A percentile compares a stretch with the other conserved stretches of the same genome.
phyloP scores from a whole-genome alignment of 2,888 invertebrate species.

The Hedychridium roseum region DNA sequence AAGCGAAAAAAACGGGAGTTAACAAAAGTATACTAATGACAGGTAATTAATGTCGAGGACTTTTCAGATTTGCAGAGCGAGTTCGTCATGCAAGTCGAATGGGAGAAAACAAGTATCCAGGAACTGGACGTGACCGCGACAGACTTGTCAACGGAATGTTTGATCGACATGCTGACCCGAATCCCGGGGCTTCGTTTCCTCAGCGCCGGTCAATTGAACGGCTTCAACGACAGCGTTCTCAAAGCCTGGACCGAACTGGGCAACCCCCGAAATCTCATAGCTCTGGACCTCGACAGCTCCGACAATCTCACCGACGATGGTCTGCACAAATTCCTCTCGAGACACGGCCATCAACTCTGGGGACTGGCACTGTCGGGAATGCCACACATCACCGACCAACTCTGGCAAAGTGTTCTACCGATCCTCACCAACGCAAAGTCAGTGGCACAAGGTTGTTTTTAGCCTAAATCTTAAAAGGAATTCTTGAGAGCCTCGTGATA shows the following conservation, averaged over 20 bases:
- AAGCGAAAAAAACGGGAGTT: too few species aligned
- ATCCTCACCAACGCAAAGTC: conserved; percentile 92
- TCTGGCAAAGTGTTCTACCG: conserved; percentile 96
- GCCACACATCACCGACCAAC: conserved; percentile 97
- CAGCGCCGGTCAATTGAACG: conserved; percentile 96
- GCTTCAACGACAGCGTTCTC: conserved; percentile 94
- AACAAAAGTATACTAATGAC: background rate
- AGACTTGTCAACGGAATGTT: conserved; percentile 91
- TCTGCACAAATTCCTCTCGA: conserved; percentile 88
- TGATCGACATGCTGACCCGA: conserved; percentile 90
- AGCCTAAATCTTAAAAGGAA: background rate
- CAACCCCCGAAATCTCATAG: conserved; percentile 77
- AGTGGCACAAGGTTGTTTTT: conserved; percentile 38
- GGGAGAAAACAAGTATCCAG: conserved; percentile 94
- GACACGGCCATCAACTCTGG: conserved; percentile 87
- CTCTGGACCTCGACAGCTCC: conserved; percentile 92
- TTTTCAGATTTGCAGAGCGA: conserved; percentile 89
- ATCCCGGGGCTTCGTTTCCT: conserved; percentile 88
- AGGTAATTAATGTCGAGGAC: background rate
- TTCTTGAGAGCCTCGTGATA: conserved; percentile 20
- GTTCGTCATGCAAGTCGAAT: conserved; percentile 94
- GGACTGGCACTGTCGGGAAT: conserved; percentile 93
- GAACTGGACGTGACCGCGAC: conserved; percentile 98
- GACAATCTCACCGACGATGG: conserved; percentile 95
- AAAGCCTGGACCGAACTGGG: conserved; percentile 92